Evolutionary conservation across 2,113 vertebrate species (phyloP).

Genomic region (Psilopogon haemacephalus): DNA sequence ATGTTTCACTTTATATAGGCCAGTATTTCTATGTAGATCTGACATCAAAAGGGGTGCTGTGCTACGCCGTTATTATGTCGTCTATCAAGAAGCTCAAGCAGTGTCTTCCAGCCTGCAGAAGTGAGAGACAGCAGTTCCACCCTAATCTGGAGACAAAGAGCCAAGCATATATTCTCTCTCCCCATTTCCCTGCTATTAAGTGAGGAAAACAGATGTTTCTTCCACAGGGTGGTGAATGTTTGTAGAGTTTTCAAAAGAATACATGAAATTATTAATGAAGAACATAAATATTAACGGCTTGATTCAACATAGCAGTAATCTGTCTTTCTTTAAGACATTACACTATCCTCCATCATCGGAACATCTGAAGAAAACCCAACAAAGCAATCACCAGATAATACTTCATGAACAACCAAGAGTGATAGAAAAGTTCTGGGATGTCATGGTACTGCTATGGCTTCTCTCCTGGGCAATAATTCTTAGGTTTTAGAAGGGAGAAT

Average conservation of each 20-base stretch:
- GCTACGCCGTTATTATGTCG: neutral
- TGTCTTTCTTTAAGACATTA: slow-evolving; percentile 2
- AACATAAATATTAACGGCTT: slow-evolving; percentile 15
- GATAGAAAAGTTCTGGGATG: neutral
- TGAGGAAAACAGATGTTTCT: neutral
- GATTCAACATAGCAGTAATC: neutral
- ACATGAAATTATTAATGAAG: neutral
- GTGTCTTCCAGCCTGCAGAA: neutral
- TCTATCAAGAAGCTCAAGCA: neutral
- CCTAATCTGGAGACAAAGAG: neutral
- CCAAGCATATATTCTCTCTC: neutral
- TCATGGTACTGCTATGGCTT: neutral
- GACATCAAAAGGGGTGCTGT: slow-evolving; percentile 1
- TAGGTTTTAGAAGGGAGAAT: neutral
- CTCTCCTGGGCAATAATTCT: neutral
- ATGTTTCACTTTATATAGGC: slow-evolving; percentile 47
- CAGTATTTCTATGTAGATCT: slow-evolving; percentile 25
- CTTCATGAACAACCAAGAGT: neutral
- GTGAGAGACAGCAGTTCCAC: neutral
- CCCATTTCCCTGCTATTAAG: neutral
- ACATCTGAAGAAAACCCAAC: neutral
- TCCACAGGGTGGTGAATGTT: neutral
- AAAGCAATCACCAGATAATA: neutral
- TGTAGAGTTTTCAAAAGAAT: slow-evolving; percentile 17
- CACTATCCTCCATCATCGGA: neutral